Conservation (phyloP, 2,888 invertebrate species). For the Drosophila villosipedis region DNA sequence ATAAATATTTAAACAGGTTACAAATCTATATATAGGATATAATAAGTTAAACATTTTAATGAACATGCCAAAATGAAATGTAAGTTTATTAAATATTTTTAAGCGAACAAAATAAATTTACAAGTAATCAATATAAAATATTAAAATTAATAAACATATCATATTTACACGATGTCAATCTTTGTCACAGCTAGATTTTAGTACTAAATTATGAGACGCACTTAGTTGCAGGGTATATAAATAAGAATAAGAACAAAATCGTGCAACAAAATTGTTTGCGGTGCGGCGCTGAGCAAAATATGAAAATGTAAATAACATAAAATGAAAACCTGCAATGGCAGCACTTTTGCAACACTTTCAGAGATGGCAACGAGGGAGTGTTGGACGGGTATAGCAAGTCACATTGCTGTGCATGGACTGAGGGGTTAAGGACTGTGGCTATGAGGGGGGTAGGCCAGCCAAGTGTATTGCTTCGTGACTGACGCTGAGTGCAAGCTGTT, state of each 20-base stretch:
- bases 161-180: not conserved
- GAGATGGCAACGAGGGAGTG: conserved; percentile 28
- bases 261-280: conserved; percentile 68
- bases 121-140: not conserved
- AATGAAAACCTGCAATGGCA: conserved; percentile 78
- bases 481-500: conserved; percentile 76
- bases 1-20: not conserved
- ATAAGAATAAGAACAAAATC: conserved; percentile 26
- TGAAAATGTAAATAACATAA: conserved; percentile 79
- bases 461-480: conserved; percentile 57
- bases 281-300: conserved; percentile 69
- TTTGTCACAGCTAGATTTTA: not conserved
- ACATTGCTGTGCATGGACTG: conserved; percentile 18
- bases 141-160: not conserved
- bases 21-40: not conserved
- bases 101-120: not conserved
- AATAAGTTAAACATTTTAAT: not conserved
- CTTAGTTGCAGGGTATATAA: conserved; percentile 27
- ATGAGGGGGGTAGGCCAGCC: conserved; percentile 10
- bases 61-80: not conserved
- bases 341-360: conserved; percentile 71
- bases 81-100: not conserved
- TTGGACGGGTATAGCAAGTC: conserved; percentile 16
- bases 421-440: not conserved
- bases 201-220: not conserved